These are phyloP conservation scores for Oscarella lobularis DNA, from an alignment of 37 sponge, comb jelly and placozoan genomes.

Conservation along the genomic window DNA sequence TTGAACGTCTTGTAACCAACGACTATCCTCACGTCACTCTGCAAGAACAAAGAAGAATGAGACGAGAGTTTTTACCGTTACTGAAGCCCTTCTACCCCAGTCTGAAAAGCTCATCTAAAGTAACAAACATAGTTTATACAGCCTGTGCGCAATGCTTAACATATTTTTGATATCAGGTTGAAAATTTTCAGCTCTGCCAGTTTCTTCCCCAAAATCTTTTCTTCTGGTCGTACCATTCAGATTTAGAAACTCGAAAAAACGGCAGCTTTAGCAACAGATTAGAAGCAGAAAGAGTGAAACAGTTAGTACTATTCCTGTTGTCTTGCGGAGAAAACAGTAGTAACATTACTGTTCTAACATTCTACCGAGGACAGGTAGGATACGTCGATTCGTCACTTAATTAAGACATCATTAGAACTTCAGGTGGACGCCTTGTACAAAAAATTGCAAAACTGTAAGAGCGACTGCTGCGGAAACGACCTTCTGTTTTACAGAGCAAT, in stretches of 20 bases:
- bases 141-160: not conserved
- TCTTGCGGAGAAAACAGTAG: not conserved
- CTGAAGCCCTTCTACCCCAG: not conserved
- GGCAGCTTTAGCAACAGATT: too few species aligned
- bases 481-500: not conserved
- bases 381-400: too few species aligned
- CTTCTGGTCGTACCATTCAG: not conserved
- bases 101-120: not conserved
- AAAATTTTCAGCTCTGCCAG: not conserved
- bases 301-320: not conserved
- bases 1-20: slow-evolving; percentile 57
- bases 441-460: not conserved
- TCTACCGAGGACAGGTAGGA: not conserved
- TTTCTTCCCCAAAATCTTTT: not conserved
- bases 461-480: not conserved
- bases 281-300: not conserved
- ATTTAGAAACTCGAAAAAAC: too few species aligned
- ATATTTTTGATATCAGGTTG: not conserved
- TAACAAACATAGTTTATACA: not conserved
- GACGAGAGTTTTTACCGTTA: slow-evolving; percentile 32
- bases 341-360: not conserved
- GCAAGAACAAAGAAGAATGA: slow-evolving; percentile 70
- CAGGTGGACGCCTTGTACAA: too few species aligned
- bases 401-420: too few species aligned
- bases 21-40: slow-evolving; percentile 38